Percentiles rank a stretch among this genome's conserved stretches.
These are phyloP conservation scores for Trichopria drosophilae DNA, from an alignment of 2,888 invertebrate genomes.

Conservation along the genomic window DNA sequence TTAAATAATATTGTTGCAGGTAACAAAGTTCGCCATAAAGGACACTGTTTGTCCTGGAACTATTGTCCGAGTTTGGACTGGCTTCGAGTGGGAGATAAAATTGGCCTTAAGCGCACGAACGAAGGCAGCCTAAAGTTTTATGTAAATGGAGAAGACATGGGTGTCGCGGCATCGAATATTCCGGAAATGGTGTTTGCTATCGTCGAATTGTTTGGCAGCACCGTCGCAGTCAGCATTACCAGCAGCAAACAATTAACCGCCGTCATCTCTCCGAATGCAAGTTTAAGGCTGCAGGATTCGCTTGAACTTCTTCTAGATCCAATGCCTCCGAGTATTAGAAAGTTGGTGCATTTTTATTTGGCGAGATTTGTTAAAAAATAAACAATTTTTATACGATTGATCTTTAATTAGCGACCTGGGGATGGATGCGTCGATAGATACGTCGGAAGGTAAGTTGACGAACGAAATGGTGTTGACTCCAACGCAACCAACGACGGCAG, in stretches of 20 bases:
- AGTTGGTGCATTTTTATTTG: slow-evolving; percentile 40
- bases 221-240: slow-evolving; percentile 76
- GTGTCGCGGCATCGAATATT: slow-evolving; percentile 73
- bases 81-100: slow-evolving; percentile 77
- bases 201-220: slow-evolving; percentile 79
- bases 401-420: slow-evolving; percentile 53
- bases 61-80: slow-evolving; percentile 78
- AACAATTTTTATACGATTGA: slow-evolving; percentile 1
- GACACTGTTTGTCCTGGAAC: slow-evolving; percentile 68
- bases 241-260: slow-evolving; percentile 64
- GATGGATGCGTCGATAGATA: slow-evolving; percentile 53
- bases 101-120: slow-evolving; percentile 73
- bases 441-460: slow-evolving; percentile 51
- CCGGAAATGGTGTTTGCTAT: slow-evolving; percentile 84
- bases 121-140: slow-evolving; percentile 74
- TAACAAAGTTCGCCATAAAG: slow-evolving; percentile 72
- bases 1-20: slow-evolving; percentile 56
- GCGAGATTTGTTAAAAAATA: slow-evolving; percentile 8
- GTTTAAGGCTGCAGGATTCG: slow-evolving; percentile 64
- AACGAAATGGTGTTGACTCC: slow-evolving; percentile 51
- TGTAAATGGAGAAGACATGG: slow-evolving; percentile 81
- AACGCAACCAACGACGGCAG: slow-evolving; percentile 45
- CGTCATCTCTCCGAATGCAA: slow-evolving; percentile 58
- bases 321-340: slow-evolving; percentile 54
- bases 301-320: slow-evolving; percentile 66